A percentile compares a stretch with the other conserved stretches of the same genome.
These are phyloP conservation scores for Tholera decimalis DNA, from an alignment of 2,888 invertebrate species.

Conservation along the genomic window DNA sequence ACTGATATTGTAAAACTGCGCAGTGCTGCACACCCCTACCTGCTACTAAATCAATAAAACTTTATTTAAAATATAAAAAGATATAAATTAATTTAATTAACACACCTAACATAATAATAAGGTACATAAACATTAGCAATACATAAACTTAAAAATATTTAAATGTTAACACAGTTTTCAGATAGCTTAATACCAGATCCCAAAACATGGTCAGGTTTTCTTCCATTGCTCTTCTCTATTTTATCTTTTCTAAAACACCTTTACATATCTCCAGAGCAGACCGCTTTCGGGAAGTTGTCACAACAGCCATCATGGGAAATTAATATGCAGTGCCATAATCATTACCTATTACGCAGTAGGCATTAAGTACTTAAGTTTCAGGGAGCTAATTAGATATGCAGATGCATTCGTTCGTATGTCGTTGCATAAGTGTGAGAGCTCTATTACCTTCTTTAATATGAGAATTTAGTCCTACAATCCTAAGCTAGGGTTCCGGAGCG, in stretches of 20 bases:
- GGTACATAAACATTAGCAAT: too few relatives aligned
- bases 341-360: slow-evolving; percentile 17
- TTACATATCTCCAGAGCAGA: neutral
- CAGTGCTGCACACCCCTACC: too few relatives aligned
- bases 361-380: slow-evolving; percentile 11
- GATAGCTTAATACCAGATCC: neutral
- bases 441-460: neutral
- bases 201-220: neutral
- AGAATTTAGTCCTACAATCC: neutral
- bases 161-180: neutral
- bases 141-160: too few relatives aligned
- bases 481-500: neutral
- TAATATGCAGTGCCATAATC: slow-evolving; percentile 5
- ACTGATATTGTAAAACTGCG: too few relatives aligned
- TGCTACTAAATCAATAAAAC: too few relatives aligned
- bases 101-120: too few relatives aligned
- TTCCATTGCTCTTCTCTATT: neutral
- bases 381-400: neutral
- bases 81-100: too few relatives aligned
- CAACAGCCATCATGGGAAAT: slow-evolving; percentile 11
- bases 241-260: neutral
- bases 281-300: slow-evolving; percentile 8
- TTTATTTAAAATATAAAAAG: too few relatives aligned
- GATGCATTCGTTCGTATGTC: neutral
- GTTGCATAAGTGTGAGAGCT: neutral